phyloP scores from a whole-genome alignment of 2,113 vertebrate genomes.

The Xenopus laevis region DNA sequence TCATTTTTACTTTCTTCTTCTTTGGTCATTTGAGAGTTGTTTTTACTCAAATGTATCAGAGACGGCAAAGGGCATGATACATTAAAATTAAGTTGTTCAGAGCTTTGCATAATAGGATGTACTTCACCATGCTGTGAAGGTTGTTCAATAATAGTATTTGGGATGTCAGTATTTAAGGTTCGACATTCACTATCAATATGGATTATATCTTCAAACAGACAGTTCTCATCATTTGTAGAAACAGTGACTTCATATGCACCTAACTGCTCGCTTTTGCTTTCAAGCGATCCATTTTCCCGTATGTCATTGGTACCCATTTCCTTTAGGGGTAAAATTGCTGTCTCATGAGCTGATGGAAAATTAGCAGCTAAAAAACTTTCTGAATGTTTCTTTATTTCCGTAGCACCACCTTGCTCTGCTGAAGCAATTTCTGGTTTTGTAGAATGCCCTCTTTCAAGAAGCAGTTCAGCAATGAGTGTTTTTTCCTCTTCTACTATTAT shows the following conservation, averaged over 20 bases:
- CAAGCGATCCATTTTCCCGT: constrained; percentile 42
- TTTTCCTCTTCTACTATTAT: constrained; percentile 46
- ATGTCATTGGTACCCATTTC: constrained; percentile 61
- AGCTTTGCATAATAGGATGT: constrained; percentile 59
- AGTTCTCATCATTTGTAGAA: constrained; percentile 48
- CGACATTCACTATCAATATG: constrained; percentile 50
- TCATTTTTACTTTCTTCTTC: constrained; percentile 57
- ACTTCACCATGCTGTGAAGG: constrained; percentile 52
- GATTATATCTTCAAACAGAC: constrained; percentile 56
- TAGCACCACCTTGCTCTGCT: constrained; percentile 44
- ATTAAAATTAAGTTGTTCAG: constrained; percentile 62
- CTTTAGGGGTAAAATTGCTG: constrained; percentile 62
- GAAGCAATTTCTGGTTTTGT: constrained; percentile 51
- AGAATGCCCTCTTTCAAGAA: constrained; percentile 63
- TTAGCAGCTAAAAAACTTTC: constrained; percentile 51
- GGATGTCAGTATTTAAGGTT: constrained; percentile 49
- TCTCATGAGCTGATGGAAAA: constrained; percentile 43
- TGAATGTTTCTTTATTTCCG: constrained; percentile 47
- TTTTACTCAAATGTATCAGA: constrained; percentile 56
- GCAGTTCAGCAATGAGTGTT: constrained; percentile 54
- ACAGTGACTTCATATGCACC: constrained; percentile 42
- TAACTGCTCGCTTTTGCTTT: constrained; percentile 43
- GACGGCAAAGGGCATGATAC: constrained; percentile 64
- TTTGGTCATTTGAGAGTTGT: constrained; percentile 68
- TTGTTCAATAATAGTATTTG: constrained; percentile 56